phyloP scores from a whole-genome alignment of 2,113 vertebrate genomes.

The Otocyon megalotis region DNA sequence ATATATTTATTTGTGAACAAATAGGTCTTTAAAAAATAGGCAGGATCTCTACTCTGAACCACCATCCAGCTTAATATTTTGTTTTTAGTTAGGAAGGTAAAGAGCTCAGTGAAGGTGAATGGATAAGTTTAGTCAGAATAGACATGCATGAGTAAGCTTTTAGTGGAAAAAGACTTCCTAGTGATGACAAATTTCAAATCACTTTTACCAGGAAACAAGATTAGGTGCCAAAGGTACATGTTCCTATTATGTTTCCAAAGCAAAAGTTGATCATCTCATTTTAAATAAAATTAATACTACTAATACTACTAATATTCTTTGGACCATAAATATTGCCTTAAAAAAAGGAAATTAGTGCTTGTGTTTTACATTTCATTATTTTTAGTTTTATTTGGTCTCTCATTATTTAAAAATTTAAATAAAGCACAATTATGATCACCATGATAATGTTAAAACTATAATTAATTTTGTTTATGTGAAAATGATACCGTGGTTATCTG shows the following conservation, averaged over 20 bases:
- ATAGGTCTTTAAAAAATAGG: not conserved
- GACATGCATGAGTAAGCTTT: not conserved
- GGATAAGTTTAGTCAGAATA: not conserved
- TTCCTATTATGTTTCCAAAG: not conserved
- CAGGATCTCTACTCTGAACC: not conserved
- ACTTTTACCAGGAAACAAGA: not conserved
- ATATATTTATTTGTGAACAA: not conserved
- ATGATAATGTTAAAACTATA: not conserved
- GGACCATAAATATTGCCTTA: not conserved
- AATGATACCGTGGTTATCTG: not conserved
- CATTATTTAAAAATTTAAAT: not conserved
- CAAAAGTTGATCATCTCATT: not conserved
- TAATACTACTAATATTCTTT: not conserved
- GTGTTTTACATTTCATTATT: not conserved
- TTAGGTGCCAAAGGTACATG: not conserved
- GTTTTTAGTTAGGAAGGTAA: not conserved
- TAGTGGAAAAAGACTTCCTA: not conserved
- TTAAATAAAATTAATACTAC: not conserved
- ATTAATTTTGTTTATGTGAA: not conserved
- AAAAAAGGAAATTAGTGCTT: not conserved
- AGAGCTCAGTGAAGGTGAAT: not conserved
- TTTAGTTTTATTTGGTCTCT: not conserved
- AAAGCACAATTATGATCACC: not conserved
- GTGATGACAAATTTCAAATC: not conserved
- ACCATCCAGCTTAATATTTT: not conserved